Evolutionary conservation across 2,888 invertebrate species (phyloP).

Genomic region (Tenthredo scrophulariae): DNA sequence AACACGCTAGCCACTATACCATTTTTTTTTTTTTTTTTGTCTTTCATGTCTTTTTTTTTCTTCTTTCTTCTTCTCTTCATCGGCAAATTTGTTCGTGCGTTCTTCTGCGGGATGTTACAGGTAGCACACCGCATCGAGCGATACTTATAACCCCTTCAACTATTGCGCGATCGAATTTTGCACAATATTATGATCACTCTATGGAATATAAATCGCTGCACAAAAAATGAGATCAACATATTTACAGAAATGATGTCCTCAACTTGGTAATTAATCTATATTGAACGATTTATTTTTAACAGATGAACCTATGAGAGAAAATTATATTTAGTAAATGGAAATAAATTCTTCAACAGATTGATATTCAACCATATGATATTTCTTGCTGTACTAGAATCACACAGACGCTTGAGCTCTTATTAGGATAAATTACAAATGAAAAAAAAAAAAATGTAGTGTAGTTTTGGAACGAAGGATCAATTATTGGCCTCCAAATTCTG

Average conservation of each 20-base stretch:
- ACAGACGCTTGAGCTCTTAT: too few species aligned
- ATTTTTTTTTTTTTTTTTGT: constrained; percentile 9
- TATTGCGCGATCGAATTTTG: not conserved
- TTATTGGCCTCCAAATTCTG: too few species aligned
- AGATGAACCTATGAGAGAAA: not conserved
- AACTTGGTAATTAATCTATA: not conserved
- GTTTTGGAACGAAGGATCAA: too few species aligned
- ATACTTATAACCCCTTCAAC: constrained; percentile 14
- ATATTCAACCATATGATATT: too few species aligned
- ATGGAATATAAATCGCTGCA: not conserved
- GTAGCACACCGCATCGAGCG: constrained; percentile 9
- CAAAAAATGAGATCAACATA: not conserved
- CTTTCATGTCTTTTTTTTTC: constrained; percentile 40
- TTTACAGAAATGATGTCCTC: not conserved
- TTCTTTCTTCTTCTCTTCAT: constrained; percentile 54
- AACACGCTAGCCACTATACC: constrained; percentile 49
- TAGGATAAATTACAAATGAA: too few species aligned
- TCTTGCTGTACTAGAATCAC: too few species aligned
- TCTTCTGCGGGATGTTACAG: not conserved
- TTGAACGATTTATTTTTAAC: not conserved
- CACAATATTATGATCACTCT: constrained; percentile 3
- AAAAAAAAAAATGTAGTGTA: too few species aligned
- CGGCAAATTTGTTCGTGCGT: constrained; percentile 48
- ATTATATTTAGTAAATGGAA: not conserved
- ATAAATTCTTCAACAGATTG: too few species aligned